phyloP scores from a whole-genome alignment of 1,140 invertebrate genomes.

The Lineus longissimus region DNA sequence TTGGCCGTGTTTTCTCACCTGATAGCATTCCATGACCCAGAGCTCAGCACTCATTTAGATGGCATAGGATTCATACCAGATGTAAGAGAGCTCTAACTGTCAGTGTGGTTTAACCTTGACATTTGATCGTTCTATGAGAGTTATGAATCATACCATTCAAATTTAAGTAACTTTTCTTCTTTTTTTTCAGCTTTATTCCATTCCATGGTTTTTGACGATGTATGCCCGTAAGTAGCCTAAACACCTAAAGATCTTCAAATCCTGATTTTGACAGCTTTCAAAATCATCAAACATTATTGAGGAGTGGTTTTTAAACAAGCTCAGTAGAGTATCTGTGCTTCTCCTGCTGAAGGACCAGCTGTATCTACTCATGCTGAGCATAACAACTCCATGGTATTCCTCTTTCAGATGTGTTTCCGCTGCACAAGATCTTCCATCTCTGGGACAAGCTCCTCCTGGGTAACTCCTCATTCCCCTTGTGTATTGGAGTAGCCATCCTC shows the following conservation, averaged over 20 bases:
- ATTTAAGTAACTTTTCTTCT: slow-evolving; percentile 8
- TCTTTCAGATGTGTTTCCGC: slow-evolving; percentile 87
- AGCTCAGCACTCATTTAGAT: slow-evolving; percentile 84
- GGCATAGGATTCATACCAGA: slow-evolving; percentile 95
- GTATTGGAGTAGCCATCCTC: slow-evolving; percentile 90
- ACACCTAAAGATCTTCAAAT: not conserved
- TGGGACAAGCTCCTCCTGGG: slow-evolving; percentile 96
- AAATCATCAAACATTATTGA: not conserved
- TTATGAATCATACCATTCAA: not conserved
- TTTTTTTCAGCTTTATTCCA: slow-evolving; percentile 78
- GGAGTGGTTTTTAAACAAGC: not conserved
- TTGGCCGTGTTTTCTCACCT: slow-evolving; percentile 94
- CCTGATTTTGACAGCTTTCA: not conserved
- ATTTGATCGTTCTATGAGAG: not conserved
- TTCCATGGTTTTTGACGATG: slow-evolving; percentile 99
- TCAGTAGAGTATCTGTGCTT: not conserved
- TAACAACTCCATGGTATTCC: slow-evolving; percentile 14
- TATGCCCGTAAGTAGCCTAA: slow-evolving; percentile 83
- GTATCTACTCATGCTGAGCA: not conserved
- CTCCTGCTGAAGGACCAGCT: not conserved
- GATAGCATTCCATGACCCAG: slow-evolving; percentile 91
- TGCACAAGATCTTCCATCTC: slow-evolving; percentile 96
- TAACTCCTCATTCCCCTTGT: slow-evolving; percentile 89
- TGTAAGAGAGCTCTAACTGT: slow-evolving; percentile 50
- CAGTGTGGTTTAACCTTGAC: too few relatives aligned